Evolutionary conservation across 1,140 invertebrate genomes (phyloP), one percentile per base, ranked within the genome.

Genomic region (Solen grandis): DNA sequence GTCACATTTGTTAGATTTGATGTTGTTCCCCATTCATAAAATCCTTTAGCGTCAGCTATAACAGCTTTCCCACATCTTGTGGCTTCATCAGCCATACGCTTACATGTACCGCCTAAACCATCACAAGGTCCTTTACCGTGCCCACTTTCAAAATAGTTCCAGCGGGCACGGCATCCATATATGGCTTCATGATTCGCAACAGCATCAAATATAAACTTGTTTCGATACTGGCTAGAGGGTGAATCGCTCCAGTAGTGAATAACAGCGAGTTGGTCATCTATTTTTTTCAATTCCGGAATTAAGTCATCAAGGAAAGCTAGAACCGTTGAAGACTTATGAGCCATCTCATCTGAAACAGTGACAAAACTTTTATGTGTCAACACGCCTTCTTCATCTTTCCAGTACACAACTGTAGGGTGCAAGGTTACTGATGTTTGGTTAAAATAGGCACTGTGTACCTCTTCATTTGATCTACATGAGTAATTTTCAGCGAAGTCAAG

Each of bases 31-130:
- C 80, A 82, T 33, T 38, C 13, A 25, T 50, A 68, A 22, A 82
- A 82, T 22, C 68, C 70, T 16, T 8, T 5, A 8, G 72, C 80
- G 50, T 76, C 52, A 22, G 63, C 59, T 33, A 81, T 81, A 14
- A 66, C 46, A 57, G 31, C 59, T 33, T 55, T 65, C n/a, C 62
- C 60, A 19, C 22, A 14, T 55, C 55, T 57, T 5, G 46, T 59
- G n/a, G 79, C 79, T 27, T 75, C 57, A 66, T 81, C 79, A 4
- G 79, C 79, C 29, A 75, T 52, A 25, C 81, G 54, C 22, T 78
- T 78, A 8, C 19, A 27, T 8, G 46, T 54, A 13, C 65, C 81
- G 13, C 66, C 66, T 22, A 72, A 36, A 5, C 60, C 52, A 35
- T 81, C 35, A 46, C 69, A 81, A 22, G 59, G 79, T 8, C 79